Evolutionary conservation across 2,888 invertebrate genomes (phyloP).

Genomic region (Ophonus ardosiacus): DNA sequence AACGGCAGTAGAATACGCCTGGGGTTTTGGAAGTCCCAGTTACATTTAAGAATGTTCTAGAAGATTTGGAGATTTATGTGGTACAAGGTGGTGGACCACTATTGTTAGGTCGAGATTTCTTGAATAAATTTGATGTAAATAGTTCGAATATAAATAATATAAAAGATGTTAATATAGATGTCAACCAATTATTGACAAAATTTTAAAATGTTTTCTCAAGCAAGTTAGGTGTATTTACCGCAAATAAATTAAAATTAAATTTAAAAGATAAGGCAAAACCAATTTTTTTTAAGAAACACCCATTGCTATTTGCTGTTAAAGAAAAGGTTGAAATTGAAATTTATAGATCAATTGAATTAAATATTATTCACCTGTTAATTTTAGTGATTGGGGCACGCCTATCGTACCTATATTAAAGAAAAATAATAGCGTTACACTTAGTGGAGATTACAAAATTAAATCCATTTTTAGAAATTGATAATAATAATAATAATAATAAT

Average conservation of each 20-base stretch:
- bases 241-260: not conserved
- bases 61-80: not conserved
- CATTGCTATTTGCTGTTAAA: slow-evolving; percentile 67
- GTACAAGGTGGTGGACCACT: not conserved
- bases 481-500: too few relatives aligned
- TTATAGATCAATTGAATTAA: slow-evolving; percentile 65
- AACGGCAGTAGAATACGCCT: not conserved
- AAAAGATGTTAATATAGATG: not conserved
- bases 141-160: not conserved
- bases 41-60: not conserved
- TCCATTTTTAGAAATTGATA: slow-evolving; percentile 68
- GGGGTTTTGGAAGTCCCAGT: not conserved
- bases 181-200: not conserved
- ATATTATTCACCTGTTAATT: slow-evolving; percentile 49
- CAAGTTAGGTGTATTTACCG: not conserved
- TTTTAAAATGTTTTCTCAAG: not conserved
- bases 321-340: slow-evolving; percentile 65
- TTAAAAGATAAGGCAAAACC: not conserved
- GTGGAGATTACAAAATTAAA: slow-evolving; percentile 67
- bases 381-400: not conserved
- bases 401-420: slow-evolving; percentile 44
- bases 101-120: slow-evolving; percentile 3
- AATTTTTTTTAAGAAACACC: slow-evolving; percentile 65
- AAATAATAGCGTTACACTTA: slow-evolving; percentile 63
- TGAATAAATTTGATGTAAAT: not conserved